Conservation (phyloP, 2,888 invertebrate species). For the Strigamia crassipes region DNA sequence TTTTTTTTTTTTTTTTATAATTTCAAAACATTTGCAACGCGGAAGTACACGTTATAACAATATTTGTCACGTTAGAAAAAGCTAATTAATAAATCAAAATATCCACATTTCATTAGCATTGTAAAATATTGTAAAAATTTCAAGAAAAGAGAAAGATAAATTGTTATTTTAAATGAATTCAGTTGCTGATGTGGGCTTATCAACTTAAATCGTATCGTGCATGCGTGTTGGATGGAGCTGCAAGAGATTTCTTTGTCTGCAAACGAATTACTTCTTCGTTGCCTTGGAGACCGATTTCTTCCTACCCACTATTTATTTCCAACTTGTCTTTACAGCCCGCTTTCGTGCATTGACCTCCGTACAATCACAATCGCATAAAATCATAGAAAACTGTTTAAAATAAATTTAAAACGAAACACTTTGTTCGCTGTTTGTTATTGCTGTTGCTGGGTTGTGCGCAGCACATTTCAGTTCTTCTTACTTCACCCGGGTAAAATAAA, state of each 20-base stretch:
- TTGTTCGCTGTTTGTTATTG: too few species aligned
- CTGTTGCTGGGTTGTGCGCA: too few species aligned
- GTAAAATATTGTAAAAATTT: not conserved
- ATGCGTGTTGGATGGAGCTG: constrained; percentile 5
- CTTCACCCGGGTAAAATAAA: not conserved
- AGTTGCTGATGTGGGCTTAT: not conserved
- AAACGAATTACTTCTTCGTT: constrained; percentile 20
- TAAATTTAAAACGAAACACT: not conserved
- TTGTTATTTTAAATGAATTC: not conserved
- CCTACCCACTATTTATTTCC: constrained; percentile 12
- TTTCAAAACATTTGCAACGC: too few species aligned
- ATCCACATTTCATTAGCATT: too few species aligned
- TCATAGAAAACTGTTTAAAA: not conserved
- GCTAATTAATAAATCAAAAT: too few species aligned
- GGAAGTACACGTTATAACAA: too few species aligned
- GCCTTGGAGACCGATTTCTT: constrained; percentile 27
- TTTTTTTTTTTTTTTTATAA: too few species aligned
- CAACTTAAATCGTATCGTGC: constrained; percentile 33
- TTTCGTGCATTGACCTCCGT: not conserved
- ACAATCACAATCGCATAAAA: not conserved
- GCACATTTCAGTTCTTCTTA: not conserved
- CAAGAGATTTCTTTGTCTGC: constrained; percentile 27
- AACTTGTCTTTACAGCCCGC: constrained; percentile 12
- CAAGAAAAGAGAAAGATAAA: not conserved
- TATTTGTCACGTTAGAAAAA: too few species aligned